Percentiles rank a stretch among this genome's conserved stretches.
phyloP scores from a whole-genome alignment of 2,113 vertebrate species.

The Mus pahari region DNA sequence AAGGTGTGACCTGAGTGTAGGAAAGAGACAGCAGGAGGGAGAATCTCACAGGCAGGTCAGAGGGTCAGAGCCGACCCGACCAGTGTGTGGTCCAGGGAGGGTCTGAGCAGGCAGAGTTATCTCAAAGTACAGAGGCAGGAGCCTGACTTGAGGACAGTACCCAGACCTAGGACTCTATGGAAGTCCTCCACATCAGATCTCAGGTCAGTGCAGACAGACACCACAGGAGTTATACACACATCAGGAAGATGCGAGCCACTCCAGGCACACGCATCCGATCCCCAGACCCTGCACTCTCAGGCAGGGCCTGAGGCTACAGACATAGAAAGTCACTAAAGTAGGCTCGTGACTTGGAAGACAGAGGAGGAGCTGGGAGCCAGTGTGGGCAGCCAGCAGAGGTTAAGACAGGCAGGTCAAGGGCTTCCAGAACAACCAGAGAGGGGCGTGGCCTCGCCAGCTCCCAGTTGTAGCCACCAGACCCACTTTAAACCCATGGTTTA shows the following conservation, averaged over 20 bases:
- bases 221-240: no score
- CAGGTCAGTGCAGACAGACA: neutral
- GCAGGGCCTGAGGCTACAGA: neutral
- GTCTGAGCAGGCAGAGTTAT: neutral
- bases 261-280: neutral
- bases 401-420: neutral
- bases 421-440: neutral
- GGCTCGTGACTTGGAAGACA: neutral
- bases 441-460: fast-evolving
- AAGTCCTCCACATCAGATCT: neutral
- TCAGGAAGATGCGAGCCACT: neutral
- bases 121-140: neutral
- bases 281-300: no score
- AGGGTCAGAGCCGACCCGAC: neutral
- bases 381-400: neutral
- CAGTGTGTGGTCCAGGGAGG: neutral
- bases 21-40: neutral
- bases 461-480: neutral
- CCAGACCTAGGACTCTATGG: neutral
- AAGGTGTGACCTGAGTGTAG: neutral
- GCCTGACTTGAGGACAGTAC: neutral
- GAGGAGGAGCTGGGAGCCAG: neutral
- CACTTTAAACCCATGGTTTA: neutral
- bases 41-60: neutral
- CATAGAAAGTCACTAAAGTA: neutral